Evolutionary conservation across 1,140 invertebrate species (phyloP), one percentile per base, ranked within the genome.

Genomic region (Pseudomyrmex pallidus): DNA sequence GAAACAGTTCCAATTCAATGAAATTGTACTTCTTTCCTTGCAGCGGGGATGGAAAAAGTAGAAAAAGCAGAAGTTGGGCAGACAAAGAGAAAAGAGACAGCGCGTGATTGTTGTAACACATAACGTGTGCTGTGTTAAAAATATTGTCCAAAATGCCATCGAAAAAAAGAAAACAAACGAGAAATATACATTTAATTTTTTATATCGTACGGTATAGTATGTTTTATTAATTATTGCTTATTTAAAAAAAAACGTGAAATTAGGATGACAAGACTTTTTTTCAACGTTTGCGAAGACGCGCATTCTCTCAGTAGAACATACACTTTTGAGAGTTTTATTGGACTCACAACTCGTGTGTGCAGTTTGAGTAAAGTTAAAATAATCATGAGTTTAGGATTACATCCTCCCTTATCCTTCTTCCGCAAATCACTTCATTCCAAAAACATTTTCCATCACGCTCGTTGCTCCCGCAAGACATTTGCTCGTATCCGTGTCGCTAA

Each of bases 401-500:
- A 17, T 12, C 5, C 5, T 35, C 5, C 5, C 35, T 35, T 35
- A 4, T 8, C 5, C 20, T 20, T 17, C 52, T 48, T 13, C 2
- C 12, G 44, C 64, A 70, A 70, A 80, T 72, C 66, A 50, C 22
- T 72, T 80, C 56, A 70, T 80, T n/a, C 54, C 8, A 46, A 80
- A 77, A 77, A 50, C 66, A 80, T 80, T 70, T 72, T 80, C 76
- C 54, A 78, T 78, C 66, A 35, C 46, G 44, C 44, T 52, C 64
- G 74, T 35, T 48, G 44, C 52, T 48, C 20, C 76, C 20, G 66
- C 76, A 80, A 80, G 66, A 80, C 66, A 52, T 57, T 78, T 78
- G 76, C 46, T 80, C 66, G 76, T 72, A 80, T 80, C 76, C 76
- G 66, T 72, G 76, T 80, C 76, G 76, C 76, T 80, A 80, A 80